Base-by-base conservation (phyloP, 2,113 vertebrate genomes). In the Lycocorax pyrrhopterus region DNA sequence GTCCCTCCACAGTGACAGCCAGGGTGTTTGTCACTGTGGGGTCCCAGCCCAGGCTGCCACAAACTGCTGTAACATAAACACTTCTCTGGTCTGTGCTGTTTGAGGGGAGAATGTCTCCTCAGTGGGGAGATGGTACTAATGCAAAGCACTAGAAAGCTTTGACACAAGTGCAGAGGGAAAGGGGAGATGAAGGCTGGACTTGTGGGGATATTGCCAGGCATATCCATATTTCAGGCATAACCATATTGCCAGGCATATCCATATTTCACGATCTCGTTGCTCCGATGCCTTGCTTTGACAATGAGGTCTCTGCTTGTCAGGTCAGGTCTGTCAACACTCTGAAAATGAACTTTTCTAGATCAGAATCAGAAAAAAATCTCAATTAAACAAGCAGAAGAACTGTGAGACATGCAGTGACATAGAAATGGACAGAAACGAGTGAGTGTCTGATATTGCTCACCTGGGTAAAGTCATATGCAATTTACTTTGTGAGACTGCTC, bases 251-350 rank as follows among this genome's bases (percentile, higher is more conserved):
- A 47, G 32, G 23, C 5, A 39, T 7, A 37, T 71, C 43, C 35
- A 2, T 46, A 30, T 63, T 77, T 62, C 69, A 95, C 43, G 13
- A 8, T 46, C 53, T 73, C 1, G 3, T 41, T 0, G 0, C 46
- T 73, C 33, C 7, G 0, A 39, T 58, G 53, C 22, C 18, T 82
- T 2, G 0, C 17, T 76, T 58, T 69, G 58, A 64, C 56, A 62
- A 18, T 26, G 66, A 89, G 41, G 26, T 55, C 37, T 87, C 87
- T 87, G 15, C 47, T 78, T 91, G 37, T 89, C 78, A 75, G 46
- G 49, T 82, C 53, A 32, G 15, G 9, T 52, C 71, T 91, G 44
- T 58, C 71, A 92, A 60, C 55, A 46, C 15, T 41, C 52, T 39
- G 47, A 68, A 79, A 94, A 79, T 81, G 32, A 47, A 22, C 7